Percentiles rank a stretch among this genome's conserved stretches.
These are phyloP conservation scores for Tyrannus savana DNA, from an alignment of 2,113 vertebrate species.

Conservation along the genomic window DNA sequence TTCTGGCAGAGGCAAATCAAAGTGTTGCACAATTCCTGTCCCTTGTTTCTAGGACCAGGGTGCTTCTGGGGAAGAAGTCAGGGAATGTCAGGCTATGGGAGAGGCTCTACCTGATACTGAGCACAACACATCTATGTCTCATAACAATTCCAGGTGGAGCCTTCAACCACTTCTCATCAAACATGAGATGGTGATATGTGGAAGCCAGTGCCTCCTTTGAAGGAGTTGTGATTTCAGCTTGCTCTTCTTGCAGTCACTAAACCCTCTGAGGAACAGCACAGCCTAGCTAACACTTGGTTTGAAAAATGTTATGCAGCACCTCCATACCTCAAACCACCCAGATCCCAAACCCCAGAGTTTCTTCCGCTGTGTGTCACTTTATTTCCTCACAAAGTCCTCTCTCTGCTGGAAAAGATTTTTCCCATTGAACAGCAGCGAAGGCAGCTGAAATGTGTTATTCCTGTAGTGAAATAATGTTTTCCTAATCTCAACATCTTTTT, in stretches of 20 bases:
- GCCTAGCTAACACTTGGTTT: neutral
- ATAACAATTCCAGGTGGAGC: neutral
- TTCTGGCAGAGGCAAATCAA: neutral
- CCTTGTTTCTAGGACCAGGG: neutral
- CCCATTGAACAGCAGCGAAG: neutral
- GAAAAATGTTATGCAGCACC: neutral
- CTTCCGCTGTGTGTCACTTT: neutral
- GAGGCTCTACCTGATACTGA: neutral
- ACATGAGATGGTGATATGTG: no score
- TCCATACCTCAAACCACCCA: neutral
- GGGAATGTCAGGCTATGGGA: neutral
- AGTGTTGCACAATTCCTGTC: neutral
- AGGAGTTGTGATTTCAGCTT: neutral
- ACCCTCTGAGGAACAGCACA: neutral
- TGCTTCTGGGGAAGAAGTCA: neutral
- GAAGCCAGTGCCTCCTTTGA: neutral
- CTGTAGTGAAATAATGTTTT: constrained; percentile 58
- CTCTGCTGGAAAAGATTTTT: neutral
- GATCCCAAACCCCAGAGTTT: neutral
- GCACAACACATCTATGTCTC: neutral
- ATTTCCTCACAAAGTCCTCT: neutral
- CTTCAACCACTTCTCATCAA: neutral
- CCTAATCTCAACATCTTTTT: constrained; percentile 67
- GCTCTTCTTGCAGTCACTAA: neutral
- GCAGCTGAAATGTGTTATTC: constrained; percentile 64